These are phyloP conservation scores for Percopsis omiscomaycus DNA, from an alignment of 2,797 vertebrate genomes.

Conservation along the genomic window DNA sequence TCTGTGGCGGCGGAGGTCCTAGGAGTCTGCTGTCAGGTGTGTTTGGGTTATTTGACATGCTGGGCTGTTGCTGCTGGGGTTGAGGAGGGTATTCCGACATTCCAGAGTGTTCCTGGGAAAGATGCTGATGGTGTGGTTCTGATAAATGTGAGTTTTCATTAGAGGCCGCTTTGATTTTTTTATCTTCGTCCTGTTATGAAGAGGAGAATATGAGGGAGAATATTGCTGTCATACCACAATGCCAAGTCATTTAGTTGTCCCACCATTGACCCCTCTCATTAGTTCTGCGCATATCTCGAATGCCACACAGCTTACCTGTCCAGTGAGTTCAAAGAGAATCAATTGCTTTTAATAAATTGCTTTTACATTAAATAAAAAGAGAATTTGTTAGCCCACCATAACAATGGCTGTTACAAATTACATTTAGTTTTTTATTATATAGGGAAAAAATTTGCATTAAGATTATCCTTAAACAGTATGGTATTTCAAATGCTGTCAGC, in stretches of 20 bases:
- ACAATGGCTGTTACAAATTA: not conserved
- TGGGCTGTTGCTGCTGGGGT: conserved; percentile 23
- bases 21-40: conserved; percentile 18
- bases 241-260: conserved; percentile 2
- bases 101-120: conserved; percentile 52
- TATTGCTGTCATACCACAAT: conserved; percentile 13
- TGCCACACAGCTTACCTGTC: conserved; percentile 13
- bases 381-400: not conserved
- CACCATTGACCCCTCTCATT: conserved; percentile 5
- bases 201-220: conserved; percentile 33
- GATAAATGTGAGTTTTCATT: conserved; percentile 29
- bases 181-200: conserved; percentile 61
- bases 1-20: conserved; percentile 18
- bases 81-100: conserved; percentile 41
- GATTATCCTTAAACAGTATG: conserved; percentile 5
- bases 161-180: conserved; percentile 17
- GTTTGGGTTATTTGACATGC: conserved; percentile 9
- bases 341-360: too few species aligned
- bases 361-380: not conserved
- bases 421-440: not conserved
- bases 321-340: not conserved
- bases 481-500: conserved; percentile 6
- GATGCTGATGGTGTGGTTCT: conserved; percentile 37
- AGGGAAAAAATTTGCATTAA: not conserved
- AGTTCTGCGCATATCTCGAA: conserved; percentile 24